A percentile compares a stretch with the other conserved stretches of the same genome.
phyloP scores from a whole-genome alignment of 2,888 invertebrate species.

The Megaustenia siamemsis region DNA sequence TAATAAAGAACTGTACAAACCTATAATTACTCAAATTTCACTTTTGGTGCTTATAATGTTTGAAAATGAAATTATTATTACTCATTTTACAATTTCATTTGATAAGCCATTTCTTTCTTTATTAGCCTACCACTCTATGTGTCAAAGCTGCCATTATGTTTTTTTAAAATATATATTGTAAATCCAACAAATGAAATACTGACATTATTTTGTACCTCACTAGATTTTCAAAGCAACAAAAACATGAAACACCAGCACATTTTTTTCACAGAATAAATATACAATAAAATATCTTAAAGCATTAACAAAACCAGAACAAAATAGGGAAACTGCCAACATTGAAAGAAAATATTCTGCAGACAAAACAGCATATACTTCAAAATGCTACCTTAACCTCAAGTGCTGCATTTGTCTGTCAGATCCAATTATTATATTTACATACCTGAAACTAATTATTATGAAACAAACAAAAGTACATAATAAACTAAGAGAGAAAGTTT shows the following conservation, averaged over 20 bases:
- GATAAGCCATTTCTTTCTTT: too few species aligned
- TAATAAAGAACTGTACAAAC: too few species aligned
- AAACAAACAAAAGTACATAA: slow-evolving; percentile 18
- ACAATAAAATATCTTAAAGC: neutral
- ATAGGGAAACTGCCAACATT: neutral
- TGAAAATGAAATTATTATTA: too few species aligned
- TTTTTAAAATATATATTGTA: too few species aligned
- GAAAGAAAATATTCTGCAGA: slow-evolving; percentile 3
- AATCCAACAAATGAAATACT: too few species aligned
- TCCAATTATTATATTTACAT: neutral
- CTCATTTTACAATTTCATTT: too few species aligned
- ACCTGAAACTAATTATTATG: neutral
- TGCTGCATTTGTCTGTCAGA: neutral
- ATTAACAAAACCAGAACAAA: neutral
- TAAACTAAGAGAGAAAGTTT: slow-evolving; percentile 27
- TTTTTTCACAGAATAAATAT: neutral
- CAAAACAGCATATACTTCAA: neutral
- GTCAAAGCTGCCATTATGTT: too few species aligned
- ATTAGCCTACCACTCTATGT: too few species aligned
- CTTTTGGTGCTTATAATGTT: too few species aligned
- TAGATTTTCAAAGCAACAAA: neutral
- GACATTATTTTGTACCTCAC: neutral
- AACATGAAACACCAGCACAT: slow-evolving; percentile 9
- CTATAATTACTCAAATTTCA: too few species aligned
- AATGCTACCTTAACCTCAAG: slow-evolving; percentile 12